phyloP scores from a whole-genome alignment of 2,888 invertebrate species.

The Synergus umbraculus region DNA sequence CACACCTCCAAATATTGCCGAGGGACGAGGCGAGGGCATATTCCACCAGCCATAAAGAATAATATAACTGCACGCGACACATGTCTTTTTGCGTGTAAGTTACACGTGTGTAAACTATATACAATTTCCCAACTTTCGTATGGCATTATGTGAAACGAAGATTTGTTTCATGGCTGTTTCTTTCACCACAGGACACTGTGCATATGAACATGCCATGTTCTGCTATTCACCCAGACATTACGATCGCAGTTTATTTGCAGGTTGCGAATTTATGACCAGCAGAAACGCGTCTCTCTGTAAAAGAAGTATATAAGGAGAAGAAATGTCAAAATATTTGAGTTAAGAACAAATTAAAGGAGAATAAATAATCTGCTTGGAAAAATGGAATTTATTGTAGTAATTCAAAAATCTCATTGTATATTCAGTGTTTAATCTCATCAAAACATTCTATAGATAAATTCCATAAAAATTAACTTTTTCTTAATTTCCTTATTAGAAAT shows the following conservation, averaged over 20 bases:
- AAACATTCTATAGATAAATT: too few species aligned
- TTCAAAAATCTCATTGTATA: too few species aligned
- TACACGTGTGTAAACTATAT: conserved; percentile 47
- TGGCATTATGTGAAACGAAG: conserved; percentile 68
- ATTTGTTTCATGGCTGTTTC: conserved; percentile 67
- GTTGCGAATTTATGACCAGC: conserved; percentile 16
- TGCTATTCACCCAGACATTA: conserved; percentile 51
- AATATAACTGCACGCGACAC: conserved; percentile 76
- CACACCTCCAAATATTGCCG: conserved; percentile 72
- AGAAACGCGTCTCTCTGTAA: not conserved
- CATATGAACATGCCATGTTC: conserved; percentile 29
- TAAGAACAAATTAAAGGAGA: too few species aligned
- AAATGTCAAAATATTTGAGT: not conserved
- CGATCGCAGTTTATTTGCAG: conserved; percentile 51
- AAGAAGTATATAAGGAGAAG: not conserved
- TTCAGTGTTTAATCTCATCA: too few species aligned
- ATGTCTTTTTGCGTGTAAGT: conserved; percentile 70
- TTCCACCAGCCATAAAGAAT: conserved; percentile 74
- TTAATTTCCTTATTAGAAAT: too few species aligned
- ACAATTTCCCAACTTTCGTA: conserved; percentile 51
- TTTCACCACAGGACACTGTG: conserved; percentile 57
- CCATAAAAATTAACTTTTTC: too few species aligned
- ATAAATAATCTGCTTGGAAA: too few species aligned
- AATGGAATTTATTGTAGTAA: too few species aligned
- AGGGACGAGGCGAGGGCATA: conserved; percentile 62